Evolutionary conservation across 2,797 vertebrate species (phyloP), one percentile per base, ranked within the genome.

Genomic region (Periophthalmus magnuspinnatus): DNA sequence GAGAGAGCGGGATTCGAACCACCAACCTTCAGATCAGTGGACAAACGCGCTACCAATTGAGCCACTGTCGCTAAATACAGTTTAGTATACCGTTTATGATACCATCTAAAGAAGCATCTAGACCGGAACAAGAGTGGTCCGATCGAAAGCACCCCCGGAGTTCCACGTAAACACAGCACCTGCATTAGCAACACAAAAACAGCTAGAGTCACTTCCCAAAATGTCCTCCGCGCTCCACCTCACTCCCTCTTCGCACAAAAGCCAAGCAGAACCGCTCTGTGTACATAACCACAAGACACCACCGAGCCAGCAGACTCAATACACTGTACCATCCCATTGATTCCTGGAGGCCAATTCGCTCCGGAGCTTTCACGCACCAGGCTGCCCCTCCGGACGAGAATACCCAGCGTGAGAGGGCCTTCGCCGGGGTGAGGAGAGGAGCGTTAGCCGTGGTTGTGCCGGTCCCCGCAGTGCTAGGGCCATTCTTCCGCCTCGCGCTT

Each of bases 351-450:
- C 60, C 67, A 70, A 69, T 74, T 77, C 77, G n/a, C 76, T 66
- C 70, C 47, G 32, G 41, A 76, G 77, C 81, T 84, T 87, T 87
- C 76, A 85, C 58, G 33, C 75, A 78, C 74, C 5, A 73, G 66
- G 64, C 13, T 70, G 74, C 63, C 75, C 80, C 77, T 71, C 59
- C 5, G 22, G 74, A 81, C 64, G 68, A 66, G 22, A 50, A 71
- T 36, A 8, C 69, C 60, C 21, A 24, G 48, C 67, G 65, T 69
- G 75, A 72, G 68, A 50, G 47, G 63, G 45, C 28, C 65, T 48
- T 45, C 50, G 63, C 59, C 24, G 47, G 21, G 24, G 68, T 56
- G 76, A 33, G 52, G 21, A 22, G 68, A 47, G 76, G 69, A 72
- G 77, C 81, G 85, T 81, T 69, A 84, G 77, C 75, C 74, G 72